Evolutionary conservation across 2,797 vertebrate genomes (phyloP).

Genomic region (Coluber constrictor): DNA sequence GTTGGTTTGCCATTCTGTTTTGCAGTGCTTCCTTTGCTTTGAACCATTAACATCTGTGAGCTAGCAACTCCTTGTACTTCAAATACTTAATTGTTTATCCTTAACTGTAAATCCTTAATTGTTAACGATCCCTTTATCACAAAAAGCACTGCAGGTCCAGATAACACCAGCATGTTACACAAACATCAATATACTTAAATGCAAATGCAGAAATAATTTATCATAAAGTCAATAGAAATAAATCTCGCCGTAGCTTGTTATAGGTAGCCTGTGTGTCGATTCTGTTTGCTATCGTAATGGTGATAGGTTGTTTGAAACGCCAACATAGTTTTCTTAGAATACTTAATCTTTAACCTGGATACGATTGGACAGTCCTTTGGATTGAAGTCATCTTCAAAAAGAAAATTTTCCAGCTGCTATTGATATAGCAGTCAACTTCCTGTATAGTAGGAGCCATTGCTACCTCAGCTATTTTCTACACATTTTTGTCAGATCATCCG

Average conservation of each 20-base stretch:
- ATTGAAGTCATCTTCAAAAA: background rate
- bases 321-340: background rate
- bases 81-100: background rate
- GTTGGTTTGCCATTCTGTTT: background rate
- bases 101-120: background rate
- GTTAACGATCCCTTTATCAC: background rate
- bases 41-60: background rate
- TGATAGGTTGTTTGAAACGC: background rate
- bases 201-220: background rate
- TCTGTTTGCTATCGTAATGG: background rate
- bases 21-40: background rate
- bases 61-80: background rate
- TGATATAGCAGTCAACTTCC: background rate
- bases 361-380: background rate
- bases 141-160: background rate
- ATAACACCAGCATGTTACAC: background rate
- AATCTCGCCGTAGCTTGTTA: background rate
- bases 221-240: background rate
- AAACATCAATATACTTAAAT: background rate
- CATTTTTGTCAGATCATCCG: background rate
- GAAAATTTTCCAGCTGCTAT: background rate
- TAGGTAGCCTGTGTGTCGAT: background rate
- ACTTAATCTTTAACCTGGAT: background rate
- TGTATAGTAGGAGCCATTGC: background rate
- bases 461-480: background rate